phyloP scores from a whole-genome alignment of 2,113 vertebrate genomes.

The Neotragus pygmaeus region DNA sequence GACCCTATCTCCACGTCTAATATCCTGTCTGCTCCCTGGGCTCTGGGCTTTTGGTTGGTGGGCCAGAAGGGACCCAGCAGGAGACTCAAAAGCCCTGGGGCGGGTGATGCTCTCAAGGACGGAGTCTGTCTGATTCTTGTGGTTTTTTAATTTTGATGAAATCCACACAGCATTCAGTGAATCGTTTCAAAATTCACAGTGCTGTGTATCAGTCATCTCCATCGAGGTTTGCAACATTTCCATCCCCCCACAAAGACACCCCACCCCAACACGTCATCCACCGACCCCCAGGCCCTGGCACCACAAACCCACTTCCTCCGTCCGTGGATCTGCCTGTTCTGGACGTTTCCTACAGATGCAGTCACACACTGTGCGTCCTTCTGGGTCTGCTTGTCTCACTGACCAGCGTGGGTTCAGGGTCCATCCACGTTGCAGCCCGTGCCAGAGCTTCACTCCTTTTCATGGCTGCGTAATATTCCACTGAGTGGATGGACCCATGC shows the following conservation, averaged over 20 bases:
- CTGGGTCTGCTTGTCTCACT: neutral
- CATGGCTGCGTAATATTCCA: neutral
- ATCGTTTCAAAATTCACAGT: neutral
- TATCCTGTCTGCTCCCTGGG: neutral
- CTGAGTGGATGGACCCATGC: too few relatives aligned
- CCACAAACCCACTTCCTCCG: neutral
- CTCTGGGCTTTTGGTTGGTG: too few relatives aligned
- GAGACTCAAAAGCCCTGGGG: neutral
- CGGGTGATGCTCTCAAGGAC: neutral
- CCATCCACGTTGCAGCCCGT: rapidly evolving
- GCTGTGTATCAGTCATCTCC: rapidly evolving
- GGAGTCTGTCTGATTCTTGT: too few relatives aligned
- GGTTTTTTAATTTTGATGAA: rapidly evolving
- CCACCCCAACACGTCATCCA: neutral
- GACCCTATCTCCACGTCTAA: rapidly evolving
- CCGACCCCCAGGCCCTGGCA: rapidly evolving
- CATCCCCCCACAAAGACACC: neutral
- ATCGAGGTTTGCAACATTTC: neutral
- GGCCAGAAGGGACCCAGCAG: neutral
- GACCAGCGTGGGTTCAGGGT: neutral
- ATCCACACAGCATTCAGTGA: neutral
- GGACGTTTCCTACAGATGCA: rapidly evolving
- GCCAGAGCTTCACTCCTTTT: neutral
- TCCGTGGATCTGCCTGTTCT: neutral
- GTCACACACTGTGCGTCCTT: too few relatives aligned